Percentiles rank a stretch among this genome's conserved stretches.
Evolutionary conservation across 2,797 vertebrate species (phyloP).

Genomic region (Gambelia wislizenii): DNA sequence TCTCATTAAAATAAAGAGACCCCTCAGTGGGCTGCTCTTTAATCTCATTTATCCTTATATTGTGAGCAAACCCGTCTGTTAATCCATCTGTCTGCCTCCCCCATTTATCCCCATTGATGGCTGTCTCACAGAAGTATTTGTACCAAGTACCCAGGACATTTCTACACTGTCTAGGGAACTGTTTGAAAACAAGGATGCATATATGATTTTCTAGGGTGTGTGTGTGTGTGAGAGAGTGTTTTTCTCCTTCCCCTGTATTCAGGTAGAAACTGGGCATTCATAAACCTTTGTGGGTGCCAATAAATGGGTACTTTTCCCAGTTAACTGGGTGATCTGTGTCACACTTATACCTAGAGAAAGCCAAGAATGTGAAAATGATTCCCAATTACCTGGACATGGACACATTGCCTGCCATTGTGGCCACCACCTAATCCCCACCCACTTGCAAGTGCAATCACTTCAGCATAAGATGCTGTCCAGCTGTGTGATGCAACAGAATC

Average conservation of each 20-base stretch:
- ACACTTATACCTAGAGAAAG: neutral
- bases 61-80: conserved; percentile 27
- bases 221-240: too few species aligned
- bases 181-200: conserved; percentile 20
- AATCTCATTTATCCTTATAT: neutral
- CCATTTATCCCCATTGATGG: neutral
- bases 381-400: neutral
- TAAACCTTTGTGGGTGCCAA: neutral
- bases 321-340: neutral
- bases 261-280: neutral
- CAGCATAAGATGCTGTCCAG: neutral
- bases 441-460: neutral
- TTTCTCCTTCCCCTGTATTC: neutral
- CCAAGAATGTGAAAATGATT: neutral
- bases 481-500: neutral
- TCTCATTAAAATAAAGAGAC: neutral
- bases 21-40: neutral
- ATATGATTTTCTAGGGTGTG: neutral
- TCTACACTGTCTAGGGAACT: neutral
- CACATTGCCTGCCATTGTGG: neutral
- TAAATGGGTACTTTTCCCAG: neutral
- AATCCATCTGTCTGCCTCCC: neutral
- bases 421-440: neutral
- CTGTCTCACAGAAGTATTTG: conserved; percentile 35
- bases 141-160: neutral